phyloP scores from a whole-genome alignment of 2,797 vertebrate species.

The Aldrovandia affinis region DNA sequence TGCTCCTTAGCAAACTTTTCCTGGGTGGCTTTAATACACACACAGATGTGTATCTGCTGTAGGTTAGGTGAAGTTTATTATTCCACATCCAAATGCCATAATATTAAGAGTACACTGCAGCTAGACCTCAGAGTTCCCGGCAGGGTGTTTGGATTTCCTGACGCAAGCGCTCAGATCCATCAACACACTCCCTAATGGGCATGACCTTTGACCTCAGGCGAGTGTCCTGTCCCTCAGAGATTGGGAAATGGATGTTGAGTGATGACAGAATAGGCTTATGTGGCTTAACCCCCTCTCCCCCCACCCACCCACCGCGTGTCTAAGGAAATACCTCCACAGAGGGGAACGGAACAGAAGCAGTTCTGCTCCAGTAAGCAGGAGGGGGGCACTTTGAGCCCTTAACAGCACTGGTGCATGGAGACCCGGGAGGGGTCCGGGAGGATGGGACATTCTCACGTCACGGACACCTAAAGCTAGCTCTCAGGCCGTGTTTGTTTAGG shows the following conservation, averaged over 20 bases:
- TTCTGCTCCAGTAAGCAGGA: constrained; percentile 59
- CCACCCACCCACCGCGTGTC: constrained; percentile 57
- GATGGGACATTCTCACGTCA: not conserved
- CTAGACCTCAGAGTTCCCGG: not conserved
- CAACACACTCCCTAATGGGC: not conserved
- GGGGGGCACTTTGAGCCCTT: constrained; percentile 59
- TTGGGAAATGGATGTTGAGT: not conserved
- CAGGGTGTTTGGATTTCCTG: not conserved
- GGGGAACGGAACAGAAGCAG: constrained; percentile 45
- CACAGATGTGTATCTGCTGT: too few species aligned
- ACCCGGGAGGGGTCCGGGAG: constrained; percentile 6
- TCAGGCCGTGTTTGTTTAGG: constrained; percentile 64
- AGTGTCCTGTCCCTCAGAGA: not conserved
- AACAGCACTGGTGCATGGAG: constrained; percentile 57
- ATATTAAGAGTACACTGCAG: not conserved
- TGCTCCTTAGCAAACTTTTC: too few species aligned
- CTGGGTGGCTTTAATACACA: too few species aligned
- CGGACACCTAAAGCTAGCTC: too few species aligned
- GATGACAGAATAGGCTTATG: not conserved
- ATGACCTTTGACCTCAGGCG: constrained; percentile 23
- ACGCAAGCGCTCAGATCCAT: not conserved
- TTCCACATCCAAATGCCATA: not conserved
- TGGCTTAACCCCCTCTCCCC: too few species aligned
- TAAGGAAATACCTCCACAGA: constrained; percentile 59
- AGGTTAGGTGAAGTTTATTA: too few species aligned